phyloP scores from a whole-genome alignment of 2,113 vertebrate genomes.

The Fulmarus glacialis region DNA sequence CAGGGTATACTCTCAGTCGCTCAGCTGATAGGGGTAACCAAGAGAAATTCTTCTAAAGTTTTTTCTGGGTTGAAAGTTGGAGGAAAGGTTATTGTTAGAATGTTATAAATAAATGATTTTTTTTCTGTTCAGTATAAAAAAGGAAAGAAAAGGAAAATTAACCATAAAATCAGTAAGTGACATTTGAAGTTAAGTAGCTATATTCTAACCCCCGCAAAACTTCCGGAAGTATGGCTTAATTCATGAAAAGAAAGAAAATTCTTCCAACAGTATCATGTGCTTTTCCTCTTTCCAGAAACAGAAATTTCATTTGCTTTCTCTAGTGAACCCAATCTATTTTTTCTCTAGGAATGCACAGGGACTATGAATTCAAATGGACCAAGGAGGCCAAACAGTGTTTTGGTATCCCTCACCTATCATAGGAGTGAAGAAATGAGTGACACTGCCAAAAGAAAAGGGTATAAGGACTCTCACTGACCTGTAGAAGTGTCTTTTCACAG shows the following conservation, averaged over 20 bases:
- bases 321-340: background rate
- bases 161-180: background rate
- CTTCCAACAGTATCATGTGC: background rate
- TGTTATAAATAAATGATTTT: background rate
- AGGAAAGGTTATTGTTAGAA: background rate
- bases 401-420: background rate
- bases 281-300: background rate
- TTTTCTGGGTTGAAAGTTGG: background rate
- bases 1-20: background rate
- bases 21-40: background rate
- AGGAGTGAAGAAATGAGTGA: background rate
- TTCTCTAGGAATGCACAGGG: background rate
- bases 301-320: background rate
- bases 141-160: background rate
- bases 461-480: background rate
- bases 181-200: background rate
- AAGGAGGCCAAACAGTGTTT: background rate
- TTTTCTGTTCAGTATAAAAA: background rate
- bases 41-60: background rate
- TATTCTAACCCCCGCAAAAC: fast-evolving
- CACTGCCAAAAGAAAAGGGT: background rate
- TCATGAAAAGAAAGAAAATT: background rate
- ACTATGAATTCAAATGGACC: background rate
- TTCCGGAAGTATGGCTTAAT: background rate
- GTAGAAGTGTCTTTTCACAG: background rate